Conservation (phyloP, 2,888 invertebrate species). For the Drosophila kambysellisi region DNA sequence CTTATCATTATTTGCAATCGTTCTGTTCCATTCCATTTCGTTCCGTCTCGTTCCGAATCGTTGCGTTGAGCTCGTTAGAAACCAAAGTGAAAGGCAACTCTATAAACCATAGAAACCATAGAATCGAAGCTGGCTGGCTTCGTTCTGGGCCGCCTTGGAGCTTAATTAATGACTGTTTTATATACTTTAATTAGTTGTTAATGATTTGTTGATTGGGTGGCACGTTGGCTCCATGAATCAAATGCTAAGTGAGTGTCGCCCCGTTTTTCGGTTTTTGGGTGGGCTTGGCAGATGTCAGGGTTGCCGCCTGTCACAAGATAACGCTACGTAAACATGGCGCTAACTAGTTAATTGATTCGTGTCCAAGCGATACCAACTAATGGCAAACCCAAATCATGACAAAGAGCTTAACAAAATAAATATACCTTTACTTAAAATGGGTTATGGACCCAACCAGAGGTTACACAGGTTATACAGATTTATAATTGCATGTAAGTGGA, state of each 20-base stretch:
- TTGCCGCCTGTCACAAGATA: constrained; percentile 52
- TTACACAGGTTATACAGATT: too few species aligned
- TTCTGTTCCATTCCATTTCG: constrained; percentile 21
- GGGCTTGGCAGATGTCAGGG: constrained; percentile 79
- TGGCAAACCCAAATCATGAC: constrained; percentile 35
- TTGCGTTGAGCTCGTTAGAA: constrained; percentile 27
- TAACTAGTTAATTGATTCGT: constrained; percentile 64
- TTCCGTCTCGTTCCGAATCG: constrained; percentile 20
- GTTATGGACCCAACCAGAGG: neutral
- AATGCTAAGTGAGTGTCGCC: constrained; percentile 62
- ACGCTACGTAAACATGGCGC: constrained; percentile 60
- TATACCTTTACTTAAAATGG: neutral
- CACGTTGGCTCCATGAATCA: constrained; percentile 62
- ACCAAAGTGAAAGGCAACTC: constrained; percentile 66
- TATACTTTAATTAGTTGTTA: constrained; percentile 81
- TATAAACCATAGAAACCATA: constrained; percentile 3
- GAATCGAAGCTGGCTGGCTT: constrained; percentile 27
- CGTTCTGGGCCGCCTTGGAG: constrained; percentile 27
- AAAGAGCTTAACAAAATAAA: neutral
- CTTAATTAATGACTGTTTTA: constrained; percentile 78
- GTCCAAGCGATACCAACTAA: constrained; percentile 55
- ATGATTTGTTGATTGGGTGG: constrained; percentile 74
- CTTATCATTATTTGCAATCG: constrained; percentile 75
- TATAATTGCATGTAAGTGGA: neutral
- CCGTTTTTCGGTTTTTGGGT: constrained; percentile 42